Evolutionary conservation across 2,113 vertebrate genomes (phyloP).

Genomic region (Trogon surrucura): DNA sequence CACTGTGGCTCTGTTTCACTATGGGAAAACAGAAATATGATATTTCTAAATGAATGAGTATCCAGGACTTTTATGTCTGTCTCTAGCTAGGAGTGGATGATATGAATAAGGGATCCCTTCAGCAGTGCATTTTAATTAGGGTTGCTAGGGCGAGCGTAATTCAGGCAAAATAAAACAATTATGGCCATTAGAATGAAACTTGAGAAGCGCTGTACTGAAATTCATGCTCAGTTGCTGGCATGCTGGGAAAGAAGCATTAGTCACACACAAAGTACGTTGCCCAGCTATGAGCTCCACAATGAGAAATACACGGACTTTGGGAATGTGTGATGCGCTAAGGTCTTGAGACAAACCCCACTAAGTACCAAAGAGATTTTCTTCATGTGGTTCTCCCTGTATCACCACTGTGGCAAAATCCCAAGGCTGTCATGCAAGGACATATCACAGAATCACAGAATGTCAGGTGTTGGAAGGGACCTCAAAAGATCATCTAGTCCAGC

Average conservation of each 20-base stretch:
- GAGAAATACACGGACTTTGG: neutral
- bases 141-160: neutral
- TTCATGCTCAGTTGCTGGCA: neutral
- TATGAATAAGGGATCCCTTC: neutral
- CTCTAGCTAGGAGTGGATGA: neutral
- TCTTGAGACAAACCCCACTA: neutral
- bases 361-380: neutral
- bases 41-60: neutral
- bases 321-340: neutral
- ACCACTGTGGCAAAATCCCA: neutral
- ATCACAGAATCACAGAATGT: too few species aligned
- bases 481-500: too few species aligned
- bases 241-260: neutral
- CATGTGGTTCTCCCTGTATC: fast-evolving
- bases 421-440: neutral
- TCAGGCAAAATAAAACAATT: neutral
- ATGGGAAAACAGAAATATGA: neutral
- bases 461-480: too few species aligned
- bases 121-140: neutral
- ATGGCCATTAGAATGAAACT: neutral
- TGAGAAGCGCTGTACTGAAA: neutral
- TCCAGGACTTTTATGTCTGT: neutral
- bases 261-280: neutral
- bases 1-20: neutral
- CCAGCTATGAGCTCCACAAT: neutral